phyloP scores from a whole-genome alignment of 35 echinoderm and acorn worm genomes.

The Diadema setosum region DNA sequence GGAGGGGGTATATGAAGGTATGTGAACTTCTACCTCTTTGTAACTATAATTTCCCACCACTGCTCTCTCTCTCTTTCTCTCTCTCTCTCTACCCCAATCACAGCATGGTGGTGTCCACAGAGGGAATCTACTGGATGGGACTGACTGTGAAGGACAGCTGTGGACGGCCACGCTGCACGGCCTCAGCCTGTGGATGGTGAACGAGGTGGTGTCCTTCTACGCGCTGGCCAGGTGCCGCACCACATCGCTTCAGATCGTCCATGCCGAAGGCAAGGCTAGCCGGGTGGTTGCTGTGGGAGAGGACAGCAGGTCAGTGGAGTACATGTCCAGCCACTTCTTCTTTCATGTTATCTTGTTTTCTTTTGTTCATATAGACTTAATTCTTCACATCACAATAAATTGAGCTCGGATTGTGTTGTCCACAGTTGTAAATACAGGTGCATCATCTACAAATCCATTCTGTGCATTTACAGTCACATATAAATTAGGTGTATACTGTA shows the following conservation, averaged over 20 bases:
- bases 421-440: too few species aligned
- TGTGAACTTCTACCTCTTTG: too few species aligned
- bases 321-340: background rate
- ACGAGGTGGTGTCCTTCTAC: slow-evolving; percentile 50
- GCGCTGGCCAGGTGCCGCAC: slow-evolving; percentile 47
- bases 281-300: slow-evolving; percentile 90
- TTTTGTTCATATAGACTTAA: too few species aligned
- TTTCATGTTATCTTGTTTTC: too few species aligned
- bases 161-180: slow-evolving; percentile 90
- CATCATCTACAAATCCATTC: too few species aligned
- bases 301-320: slow-evolving; percentile 75
- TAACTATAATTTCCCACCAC: background rate
- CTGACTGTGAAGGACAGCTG: slow-evolving; percentile 74
- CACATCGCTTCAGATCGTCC: slow-evolving; percentile 45
- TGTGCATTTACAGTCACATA: too few species aligned
- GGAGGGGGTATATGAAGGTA: too few species aligned
- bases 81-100: background rate
- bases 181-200: slow-evolving; percentile 69
- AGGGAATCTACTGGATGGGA: slow-evolving; percentile 92
- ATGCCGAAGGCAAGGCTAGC: slow-evolving; percentile 61
- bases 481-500: too few species aligned
- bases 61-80: background rate
- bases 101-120: slow-evolving; percentile 77
- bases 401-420: too few species aligned
- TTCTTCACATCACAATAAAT: too few species aligned